phyloP scores from a whole-genome alignment of 2,797 vertebrate genomes.

The Thaleichthys pacificus region DNA sequence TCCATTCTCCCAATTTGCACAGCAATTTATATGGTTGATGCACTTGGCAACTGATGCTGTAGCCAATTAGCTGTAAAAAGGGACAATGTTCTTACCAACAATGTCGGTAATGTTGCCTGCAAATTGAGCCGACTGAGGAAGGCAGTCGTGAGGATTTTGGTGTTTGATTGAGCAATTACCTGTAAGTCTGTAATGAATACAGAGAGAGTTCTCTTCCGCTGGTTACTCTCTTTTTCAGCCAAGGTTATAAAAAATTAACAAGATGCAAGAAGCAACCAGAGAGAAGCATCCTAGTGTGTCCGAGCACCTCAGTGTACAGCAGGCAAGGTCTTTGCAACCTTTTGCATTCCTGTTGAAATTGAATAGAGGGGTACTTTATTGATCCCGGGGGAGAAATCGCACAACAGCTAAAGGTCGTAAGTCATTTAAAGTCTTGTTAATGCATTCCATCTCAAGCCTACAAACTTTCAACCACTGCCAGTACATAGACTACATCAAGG shows the following conservation, averaged over 20 bases:
- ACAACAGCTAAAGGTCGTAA: neutral
- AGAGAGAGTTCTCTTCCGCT: too few species aligned
- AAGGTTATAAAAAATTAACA: too few species aligned
- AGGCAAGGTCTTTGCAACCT: neutral
- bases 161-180: too few species aligned
- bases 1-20: slow-evolving; percentile 3
- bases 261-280: neutral
- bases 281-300: neutral
- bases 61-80: slow-evolving; percentile 4
- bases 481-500: too few species aligned
- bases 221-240: too few species aligned
- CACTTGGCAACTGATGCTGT: neutral
- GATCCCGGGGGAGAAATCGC: neutral
- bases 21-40: neutral
- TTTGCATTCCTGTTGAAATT: neutral
- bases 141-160: neutral
- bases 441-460: neutral
- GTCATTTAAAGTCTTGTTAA: slow-evolving; percentile 1
- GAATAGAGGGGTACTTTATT: neutral
- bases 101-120: neutral
- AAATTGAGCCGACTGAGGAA: neutral
- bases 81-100: slow-evolving; percentile 2
- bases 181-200: too few species aligned
- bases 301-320: neutral
- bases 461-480: neutral